Conservation (phyloP, 1,140 invertebrate genomes). For the Neotoxoptera formosana region DNA sequence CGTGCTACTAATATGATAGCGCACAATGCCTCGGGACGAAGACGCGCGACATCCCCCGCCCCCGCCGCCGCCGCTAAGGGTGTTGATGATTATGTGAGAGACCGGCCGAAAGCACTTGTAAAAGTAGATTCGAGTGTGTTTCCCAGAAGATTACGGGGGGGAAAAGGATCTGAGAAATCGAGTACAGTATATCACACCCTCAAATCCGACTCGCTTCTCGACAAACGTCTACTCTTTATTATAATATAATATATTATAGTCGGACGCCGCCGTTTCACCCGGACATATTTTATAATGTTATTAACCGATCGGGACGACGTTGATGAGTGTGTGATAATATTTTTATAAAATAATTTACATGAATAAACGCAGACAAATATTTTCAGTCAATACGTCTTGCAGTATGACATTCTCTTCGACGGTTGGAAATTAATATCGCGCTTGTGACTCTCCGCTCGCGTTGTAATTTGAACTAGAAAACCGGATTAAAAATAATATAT, state of each 20-base stretch:
- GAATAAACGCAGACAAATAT: background rate
- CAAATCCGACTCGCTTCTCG: background rate
- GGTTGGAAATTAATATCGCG: background rate
- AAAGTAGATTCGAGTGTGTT: slow-evolving; percentile 35
- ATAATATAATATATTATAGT: background rate
- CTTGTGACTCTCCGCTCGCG: background rate
- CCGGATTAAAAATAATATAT: background rate
- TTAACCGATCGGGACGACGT: background rate
- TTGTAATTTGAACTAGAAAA: background rate
- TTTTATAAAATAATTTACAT: background rate
- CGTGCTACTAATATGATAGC: slow-evolving; percentile 32
- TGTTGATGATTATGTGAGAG: slow-evolving; percentile 24
- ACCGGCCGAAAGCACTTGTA: slow-evolving; percentile 12
- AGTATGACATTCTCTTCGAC: background rate
- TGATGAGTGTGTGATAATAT: background rate
- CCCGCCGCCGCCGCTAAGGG: background rate
- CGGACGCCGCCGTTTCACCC: background rate
- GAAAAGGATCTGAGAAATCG: background rate
- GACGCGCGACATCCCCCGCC: background rate
- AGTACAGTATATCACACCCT: background rate
- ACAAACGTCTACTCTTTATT: background rate
- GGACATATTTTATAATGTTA: background rate
- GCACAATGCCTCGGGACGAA: background rate
- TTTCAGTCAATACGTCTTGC: background rate
- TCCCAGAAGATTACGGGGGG: slow-evolving; percentile 18